Evolutionary conservation across 2,888 invertebrate species (phyloP).

Genomic region (Urechis unicinctus): DNA sequence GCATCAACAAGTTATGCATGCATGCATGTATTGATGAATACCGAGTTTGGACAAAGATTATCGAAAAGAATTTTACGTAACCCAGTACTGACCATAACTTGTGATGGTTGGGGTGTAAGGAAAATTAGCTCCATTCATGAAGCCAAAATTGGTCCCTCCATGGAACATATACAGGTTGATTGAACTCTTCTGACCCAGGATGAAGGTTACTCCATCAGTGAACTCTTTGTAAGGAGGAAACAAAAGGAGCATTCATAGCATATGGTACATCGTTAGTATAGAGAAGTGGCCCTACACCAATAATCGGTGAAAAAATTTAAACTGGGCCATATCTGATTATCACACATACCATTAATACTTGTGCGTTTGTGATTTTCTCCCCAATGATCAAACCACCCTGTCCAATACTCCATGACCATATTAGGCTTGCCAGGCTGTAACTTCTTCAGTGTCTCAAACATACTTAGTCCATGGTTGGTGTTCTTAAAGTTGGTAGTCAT

Average conservation of each 20-base stretch:
- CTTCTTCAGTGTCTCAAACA: slow-evolving; percentile 46
- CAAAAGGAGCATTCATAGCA: no score
- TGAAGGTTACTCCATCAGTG: slow-evolving; percentile 24
- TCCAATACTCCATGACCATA: slow-evolving; percentile 26
- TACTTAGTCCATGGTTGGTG: slow-evolving; percentile 41
- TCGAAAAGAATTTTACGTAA: no score
- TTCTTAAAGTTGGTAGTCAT: slow-evolving; percentile 58
- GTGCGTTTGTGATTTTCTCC: slow-evolving; percentile 19
- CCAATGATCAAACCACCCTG: slow-evolving; percentile 28
- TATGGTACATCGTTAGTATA: no score
- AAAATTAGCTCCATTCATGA: slow-evolving; percentile 25
- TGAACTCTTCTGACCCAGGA: slow-evolving; percentile 52
- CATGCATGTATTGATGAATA: slow-evolving; percentile 1
- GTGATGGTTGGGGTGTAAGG: slow-evolving; percentile 54
- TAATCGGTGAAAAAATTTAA: no score
- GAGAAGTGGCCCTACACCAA: no score
- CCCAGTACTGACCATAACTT: slow-evolving; percentile 42
- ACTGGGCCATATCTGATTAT: no score
- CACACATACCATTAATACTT: slow-evolving; percentile 23
- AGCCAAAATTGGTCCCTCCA: slow-evolving; percentile 68
- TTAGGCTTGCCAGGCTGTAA: slow-evolving; percentile 18
- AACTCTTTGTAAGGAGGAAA: slow-evolving; percentile 19
- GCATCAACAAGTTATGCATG: slow-evolving; percentile 38
- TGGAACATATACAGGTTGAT: slow-evolving; percentile 85
- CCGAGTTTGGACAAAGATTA: background rate